Evolutionary conservation across 1,140 invertebrate genomes (phyloP).

Genomic region (Acromyrmex charruanus): DNA sequence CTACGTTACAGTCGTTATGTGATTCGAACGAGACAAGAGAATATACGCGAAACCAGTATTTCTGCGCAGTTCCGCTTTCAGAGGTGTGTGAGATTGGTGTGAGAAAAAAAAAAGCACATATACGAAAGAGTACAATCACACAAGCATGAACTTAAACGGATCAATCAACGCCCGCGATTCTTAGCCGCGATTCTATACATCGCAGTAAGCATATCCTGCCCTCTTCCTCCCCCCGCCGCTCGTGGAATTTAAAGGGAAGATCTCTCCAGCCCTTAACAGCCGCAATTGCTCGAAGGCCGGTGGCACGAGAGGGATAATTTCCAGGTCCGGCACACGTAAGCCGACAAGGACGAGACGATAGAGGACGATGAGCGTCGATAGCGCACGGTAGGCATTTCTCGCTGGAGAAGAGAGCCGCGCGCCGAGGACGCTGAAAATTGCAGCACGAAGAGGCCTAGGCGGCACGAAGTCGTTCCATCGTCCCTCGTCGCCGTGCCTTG

Average conservation of each 20-base stretch:
- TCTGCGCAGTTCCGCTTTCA: slow-evolving; percentile 1
- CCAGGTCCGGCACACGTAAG: slow-evolving; percentile 46
- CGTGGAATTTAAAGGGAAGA: slow-evolving; percentile 58
- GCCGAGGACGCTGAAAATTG: slow-evolving; percentile 70
- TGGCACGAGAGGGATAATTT: slow-evolving; percentile 58
- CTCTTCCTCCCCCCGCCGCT: neutral
- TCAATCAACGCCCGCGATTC: slow-evolving; percentile 47
- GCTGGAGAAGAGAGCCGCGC: slow-evolving; percentile 30
- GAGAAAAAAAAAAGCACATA: neutral
- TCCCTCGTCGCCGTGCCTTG: slow-evolving; percentile 24
- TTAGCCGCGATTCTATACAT: slow-evolving; percentile 37
- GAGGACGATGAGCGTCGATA: slow-evolving; percentile 61
- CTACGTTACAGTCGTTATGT: slow-evolving; percentile 23
- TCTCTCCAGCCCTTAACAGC: slow-evolving; percentile 52
- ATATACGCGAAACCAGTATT: slow-evolving; percentile 23
- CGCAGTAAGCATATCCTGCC: neutral
- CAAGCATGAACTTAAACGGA: slow-evolving; percentile 47
- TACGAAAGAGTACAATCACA: slow-evolving; percentile 46
- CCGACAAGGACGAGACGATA: slow-evolving; percentile 57
- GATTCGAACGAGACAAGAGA: neutral
- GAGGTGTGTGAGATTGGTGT: slow-evolving; percentile 11
- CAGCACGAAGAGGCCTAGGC: slow-evolving; percentile 65
- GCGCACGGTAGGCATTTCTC: slow-evolving; percentile 67
- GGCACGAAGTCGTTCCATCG: slow-evolving; percentile 53
- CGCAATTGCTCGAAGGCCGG: slow-evolving; percentile 57